Percentiles rank a stretch among this genome's conserved stretches.
phyloP scores from a whole-genome alignment of 2,888 invertebrate genomes.

The Leucophenga maculata region DNA sequence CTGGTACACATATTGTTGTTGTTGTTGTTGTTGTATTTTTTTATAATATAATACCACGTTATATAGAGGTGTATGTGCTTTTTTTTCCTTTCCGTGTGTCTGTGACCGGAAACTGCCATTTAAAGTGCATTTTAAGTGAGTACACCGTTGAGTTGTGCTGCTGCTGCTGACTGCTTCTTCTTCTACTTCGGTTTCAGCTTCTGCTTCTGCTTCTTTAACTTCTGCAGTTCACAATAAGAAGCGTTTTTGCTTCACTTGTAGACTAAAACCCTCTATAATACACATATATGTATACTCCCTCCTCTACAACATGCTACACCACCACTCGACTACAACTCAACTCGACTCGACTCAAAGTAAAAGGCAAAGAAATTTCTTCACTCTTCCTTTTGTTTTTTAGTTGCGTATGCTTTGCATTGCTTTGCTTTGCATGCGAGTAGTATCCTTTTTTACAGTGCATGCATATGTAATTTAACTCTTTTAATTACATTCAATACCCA shows the following conservation, averaged over 20 bases:
- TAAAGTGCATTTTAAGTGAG: conserved; percentile 66
- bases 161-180: background rate
- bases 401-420: background rate
- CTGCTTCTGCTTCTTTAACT: background rate
- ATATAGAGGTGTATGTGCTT: conserved; percentile 45
- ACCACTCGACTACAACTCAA: too few species aligned
- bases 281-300: too few species aligned
- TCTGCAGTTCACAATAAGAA: too few species aligned
- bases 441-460: conserved; percentile 8
- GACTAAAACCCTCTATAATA: too few species aligned
- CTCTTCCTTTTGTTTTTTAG: background rate
- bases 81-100: conserved; percentile 13
- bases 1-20: conserved; percentile 54
- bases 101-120: conserved; percentile 70
- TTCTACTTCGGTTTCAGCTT: background rate
- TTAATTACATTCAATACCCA: conserved; percentile 37
- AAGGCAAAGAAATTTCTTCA: background rate
- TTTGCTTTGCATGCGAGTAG: conserved; percentile 11
- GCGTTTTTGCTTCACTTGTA: too few species aligned
- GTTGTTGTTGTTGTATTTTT: conserved; percentile 54
- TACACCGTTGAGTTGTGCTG: conserved; percentile 29
- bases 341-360: too few species aligned
- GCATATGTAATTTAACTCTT: conserved; percentile 37
- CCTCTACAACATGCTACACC: too few species aligned
- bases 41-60: conserved; percentile 44